Conservation (phyloP, 2,888 invertebrate species). For the Ophraella communa region DNA sequence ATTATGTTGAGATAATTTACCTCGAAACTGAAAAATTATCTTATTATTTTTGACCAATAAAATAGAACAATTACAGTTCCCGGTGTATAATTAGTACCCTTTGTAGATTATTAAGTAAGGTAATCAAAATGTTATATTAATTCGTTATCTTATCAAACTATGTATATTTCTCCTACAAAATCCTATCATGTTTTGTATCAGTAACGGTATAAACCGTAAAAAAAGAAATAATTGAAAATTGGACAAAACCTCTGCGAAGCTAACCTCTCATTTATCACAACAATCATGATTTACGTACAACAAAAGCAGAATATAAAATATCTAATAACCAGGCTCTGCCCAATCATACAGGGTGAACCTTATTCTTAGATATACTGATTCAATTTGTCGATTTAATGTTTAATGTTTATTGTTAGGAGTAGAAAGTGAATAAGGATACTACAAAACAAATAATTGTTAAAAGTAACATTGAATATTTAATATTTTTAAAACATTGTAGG, state of each 20-base stretch:
- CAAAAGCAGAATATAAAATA: constrained; percentile 52
- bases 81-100: too few relatives aligned
- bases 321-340: constrained; percentile 51
- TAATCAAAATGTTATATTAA: background rate
- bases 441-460: too few relatives aligned
- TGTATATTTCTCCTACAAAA: background rate
- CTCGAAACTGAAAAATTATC: too few relatives aligned
- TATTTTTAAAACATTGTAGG: too few relatives aligned
- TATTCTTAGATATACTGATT: background rate
- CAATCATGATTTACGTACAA: constrained; percentile 49
- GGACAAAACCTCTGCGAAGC: constrained; percentile 36
- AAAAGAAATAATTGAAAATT: constrained; percentile 33
- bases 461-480: too few relatives aligned
- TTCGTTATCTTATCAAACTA: background rate
- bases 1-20: too few relatives aligned
- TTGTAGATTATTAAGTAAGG: too few relatives aligned
- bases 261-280: constrained; percentile 40
- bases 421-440: too few relatives aligned
- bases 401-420: too few relatives aligned
- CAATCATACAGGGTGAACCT: constrained; percentile 12
- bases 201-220: constrained; percentile 1
- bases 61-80: too few relatives aligned
- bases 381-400: too few relatives aligned
- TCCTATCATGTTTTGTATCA: background rate
- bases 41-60: too few relatives aligned